Base-by-base conservation (phyloP, 1,140 invertebrate genomes). In the Propsilocerus akamusi region DNA sequence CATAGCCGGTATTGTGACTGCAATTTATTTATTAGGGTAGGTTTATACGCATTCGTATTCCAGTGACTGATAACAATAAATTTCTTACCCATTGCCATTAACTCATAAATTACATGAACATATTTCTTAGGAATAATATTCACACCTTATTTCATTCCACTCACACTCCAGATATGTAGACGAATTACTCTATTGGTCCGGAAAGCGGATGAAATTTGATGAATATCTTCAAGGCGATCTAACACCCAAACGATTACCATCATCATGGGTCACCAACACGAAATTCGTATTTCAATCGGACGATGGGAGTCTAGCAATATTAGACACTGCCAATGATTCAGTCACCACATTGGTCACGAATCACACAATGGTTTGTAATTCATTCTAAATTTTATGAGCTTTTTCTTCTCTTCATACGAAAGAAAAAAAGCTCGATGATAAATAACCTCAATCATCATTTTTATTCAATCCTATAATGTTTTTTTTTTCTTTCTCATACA, bases 221-320 rank as follows among this genome's bases (percentile, higher is more conserved):
- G 81, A 87, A 70, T 83, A 81, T 63, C 72, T 84, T 56, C 75
- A 80, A 59, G 81, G 80, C 56, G 80, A 86, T 58, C 68, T 86
- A 57, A 77, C 75, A 53, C 81, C 80, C 24, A 74, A 74, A 56
- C 71, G 81, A 55, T 70, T 86, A 56, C 77, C 80, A 55, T 80
- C 81, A 37, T 74, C 80, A 53, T 87, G 84, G 84, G 75, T 86
- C 52, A 77, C 78, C 54, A 72, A 78, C 49, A 76, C 77, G 54
- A 83, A 85, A 67, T 83, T 86, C 58, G 80, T 86, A 58, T 86
- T 83, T 68, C 84, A 88, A 65, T 76, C 78, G 10, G 83, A 88
- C 68, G 83, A 86, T 66, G 83, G 83, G 53, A 81, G 81, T 28
- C 71, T 88, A 48, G 72, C 80, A 48, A 74, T 84, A 49, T 72